These are phyloP conservation scores for Callopanchax toddi DNA, from an alignment of 2,113 vertebrate species.

Conservation along the genomic window DNA sequence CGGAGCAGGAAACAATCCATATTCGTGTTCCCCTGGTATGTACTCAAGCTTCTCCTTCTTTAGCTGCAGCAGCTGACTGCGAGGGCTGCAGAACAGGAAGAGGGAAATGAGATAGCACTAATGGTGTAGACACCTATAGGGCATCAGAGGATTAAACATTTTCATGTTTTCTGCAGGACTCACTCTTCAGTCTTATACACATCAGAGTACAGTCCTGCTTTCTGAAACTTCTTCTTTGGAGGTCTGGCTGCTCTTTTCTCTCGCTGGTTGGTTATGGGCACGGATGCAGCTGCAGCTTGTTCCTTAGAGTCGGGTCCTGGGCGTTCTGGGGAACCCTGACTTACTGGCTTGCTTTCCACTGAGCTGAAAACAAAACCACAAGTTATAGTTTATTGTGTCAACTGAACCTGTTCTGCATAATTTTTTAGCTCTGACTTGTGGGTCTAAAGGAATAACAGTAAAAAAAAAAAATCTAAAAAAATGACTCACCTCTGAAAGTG, in stretches of 20 bases:
- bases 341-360: slow-evolving; percentile 79
- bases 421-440: no score
- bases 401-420: no score
- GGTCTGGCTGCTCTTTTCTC: slow-evolving; percentile 81
- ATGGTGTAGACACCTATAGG: not conserved
- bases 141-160: not conserved
- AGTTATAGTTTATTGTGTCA: slow-evolving; percentile 23
- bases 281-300: slow-evolving; percentile 69
- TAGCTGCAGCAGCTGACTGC: slow-evolving; percentile 91
- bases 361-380: slow-evolving; percentile 70
- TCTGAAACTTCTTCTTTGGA: slow-evolving; percentile 85
- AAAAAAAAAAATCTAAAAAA: not conserved
- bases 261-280: slow-evolving; percentile 68
- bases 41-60: slow-evolving; percentile 98
- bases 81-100: slow-evolving; percentile 79
- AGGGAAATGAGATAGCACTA: slow-evolving; percentile 1
- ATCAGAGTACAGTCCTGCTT: slow-evolving; percentile 83
- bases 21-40: slow-evolving; percentile 92
- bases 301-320: slow-evolving; percentile 60
- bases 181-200: slow-evolving; percentile 83
- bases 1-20: slow-evolving; percentile 92
- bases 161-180: slow-evolving; percentile 27
- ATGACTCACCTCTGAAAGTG: slow-evolving; percentile 72
- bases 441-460: slow-evolving; percentile 9
- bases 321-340: slow-evolving; percentile 64